Base-by-base conservation (phyloP, 37 sponge, comb jelly and placozoan species). In the Geodia barretti region DNA sequence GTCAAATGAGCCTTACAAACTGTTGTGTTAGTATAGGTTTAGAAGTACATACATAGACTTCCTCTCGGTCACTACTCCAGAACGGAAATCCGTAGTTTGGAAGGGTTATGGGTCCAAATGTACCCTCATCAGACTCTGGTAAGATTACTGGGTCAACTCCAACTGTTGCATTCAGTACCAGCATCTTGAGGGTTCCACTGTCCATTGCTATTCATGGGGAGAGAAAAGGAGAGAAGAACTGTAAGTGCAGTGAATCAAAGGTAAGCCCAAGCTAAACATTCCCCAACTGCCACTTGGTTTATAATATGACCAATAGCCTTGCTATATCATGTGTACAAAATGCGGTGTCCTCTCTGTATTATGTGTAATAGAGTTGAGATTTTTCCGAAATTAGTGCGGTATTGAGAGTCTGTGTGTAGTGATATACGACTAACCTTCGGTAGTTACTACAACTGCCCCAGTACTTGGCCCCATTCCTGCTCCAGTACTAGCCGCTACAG, bases 31-130 rank as follows among this genome's bases (percentile, higher is more conserved):
- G n/a, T n/a, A n/a, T n/a, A n/a, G n/a, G n/a, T n/a, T n/a, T n/a
- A n/a, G n/a, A n/a, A 47, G 7, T 64, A 8, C 78, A 24, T 64
- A 78, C 78, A 78, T 78, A 78, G 29, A 39, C 78, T 7, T 61
- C 33, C 40, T 65, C 39, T 9, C 64, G 78, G 23, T 64, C 36
- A 37, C 24, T 64, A 63, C 47, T 78, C 35, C 78, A 62, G 2
- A 78, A 63, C 7, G 78, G 7, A 37, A 78, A 78, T 21, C 43
- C 43, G 5, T 30, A 25, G 2, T 62, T 14, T 17, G 54, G 54
- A 17, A 47, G 54, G 14, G 54, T 17, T 47, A 47, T 47, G 14
- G 54, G 54, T 7, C 54, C 54, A 47, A 47, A 47, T 47, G 54
- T 47, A 47, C 54, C 54, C 11, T 47, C 54, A 14, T 47, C 54